A percentile compares a stretch with the other conserved stretches of the same genome.
Conservation (phyloP, 2,888 invertebrate genomes). For the Catonia carolina region DNA sequence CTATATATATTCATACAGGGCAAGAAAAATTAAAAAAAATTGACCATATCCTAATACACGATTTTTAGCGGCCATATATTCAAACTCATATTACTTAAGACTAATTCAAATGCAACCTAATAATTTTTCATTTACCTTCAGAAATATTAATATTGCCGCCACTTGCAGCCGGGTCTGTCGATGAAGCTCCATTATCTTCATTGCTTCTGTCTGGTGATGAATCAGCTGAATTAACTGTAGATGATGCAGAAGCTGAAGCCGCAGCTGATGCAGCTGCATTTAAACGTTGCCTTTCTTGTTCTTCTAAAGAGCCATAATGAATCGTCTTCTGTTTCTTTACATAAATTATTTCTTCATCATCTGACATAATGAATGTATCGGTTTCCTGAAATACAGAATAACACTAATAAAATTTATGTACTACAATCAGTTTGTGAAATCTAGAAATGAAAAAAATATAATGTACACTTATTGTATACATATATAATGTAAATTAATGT, state of each 20-base stretch:
- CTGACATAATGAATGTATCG: constrained; percentile 76
- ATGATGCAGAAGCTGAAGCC: constrained; percentile 37
- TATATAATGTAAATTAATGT: too few species aligned
- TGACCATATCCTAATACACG: too few species aligned
- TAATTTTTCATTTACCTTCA: constrained; percentile 53
- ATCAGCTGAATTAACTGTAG: constrained; percentile 49
- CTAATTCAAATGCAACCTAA: too few species aligned
- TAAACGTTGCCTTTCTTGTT: constrained; percentile 66
- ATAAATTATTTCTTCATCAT: constrained; percentile 70
- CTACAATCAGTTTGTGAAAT: too few species aligned
- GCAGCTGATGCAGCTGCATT: constrained; percentile 46
- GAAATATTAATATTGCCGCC: constrained; percentile 61
- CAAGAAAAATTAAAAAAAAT: too few species aligned
- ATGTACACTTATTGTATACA: too few species aligned
- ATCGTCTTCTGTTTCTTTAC: constrained; percentile 69
- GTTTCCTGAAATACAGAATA: too few species aligned
- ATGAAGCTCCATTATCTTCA: constrained; percentile 46
- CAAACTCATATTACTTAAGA: too few species aligned
- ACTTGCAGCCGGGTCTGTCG: constrained; percentile 39
- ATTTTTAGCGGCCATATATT: too few species aligned
- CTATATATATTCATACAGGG: too few species aligned
- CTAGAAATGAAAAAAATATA: too few species aligned
- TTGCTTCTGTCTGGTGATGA: constrained; percentile 52
- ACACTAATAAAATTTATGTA: too few species aligned
- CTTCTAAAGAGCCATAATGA: constrained; percentile 87